Base-by-base conservation (phyloP, 2,888 invertebrate species). In the Zaprionus bogoriensis region DNA sequence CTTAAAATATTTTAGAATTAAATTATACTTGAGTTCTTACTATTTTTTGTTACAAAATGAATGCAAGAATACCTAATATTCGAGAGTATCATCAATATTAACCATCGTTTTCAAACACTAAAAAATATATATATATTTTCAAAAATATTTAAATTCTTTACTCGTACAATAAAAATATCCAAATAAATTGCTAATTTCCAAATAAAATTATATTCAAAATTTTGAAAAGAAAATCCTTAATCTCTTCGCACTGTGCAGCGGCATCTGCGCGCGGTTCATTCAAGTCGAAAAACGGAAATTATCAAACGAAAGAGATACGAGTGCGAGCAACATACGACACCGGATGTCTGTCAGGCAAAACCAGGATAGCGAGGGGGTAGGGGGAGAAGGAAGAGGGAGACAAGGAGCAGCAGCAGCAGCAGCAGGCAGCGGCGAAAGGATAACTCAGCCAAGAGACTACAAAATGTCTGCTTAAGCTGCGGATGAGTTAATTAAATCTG, bases 401-500 rank as follows among this genome's bases (percentile, higher is more conserved):
- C 55, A 45, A 73, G 54, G 50, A 67, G 58, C 63, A 65, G 63
- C 10, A 41, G 55, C 30, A 25, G 27, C 22, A 41, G 59, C 74
- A 58, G 52, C 62, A 70, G 47, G 38, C 38, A 39, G 20, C 14
- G 32, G 60, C 63, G 54, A 45, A 73, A 67, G 72, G 82, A 84
- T 77, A 75, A 67, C 63, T 39, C 57, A 57, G 51, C 63, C 48
- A 64, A 57, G 48, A 51, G 62, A 67, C 72, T 78, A 81, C 76
- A 87, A 82, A 79, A 86, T 86, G 79, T 83, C 88, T 85, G 83
- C 75, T 87, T 85, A 79, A 72, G 74, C 76, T 77, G 66, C 68
- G 75, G 79, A 87, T 87, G 86, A 87, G 87, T 87, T 87, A 88
- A 87, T 87, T 87, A 88, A 88, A 77, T 83, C 87, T 88, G 87